These are phyloP conservation scores for Drosophila varians DNA, from an alignment of 1,140 invertebrate species.

Conservation along the genomic window DNA sequence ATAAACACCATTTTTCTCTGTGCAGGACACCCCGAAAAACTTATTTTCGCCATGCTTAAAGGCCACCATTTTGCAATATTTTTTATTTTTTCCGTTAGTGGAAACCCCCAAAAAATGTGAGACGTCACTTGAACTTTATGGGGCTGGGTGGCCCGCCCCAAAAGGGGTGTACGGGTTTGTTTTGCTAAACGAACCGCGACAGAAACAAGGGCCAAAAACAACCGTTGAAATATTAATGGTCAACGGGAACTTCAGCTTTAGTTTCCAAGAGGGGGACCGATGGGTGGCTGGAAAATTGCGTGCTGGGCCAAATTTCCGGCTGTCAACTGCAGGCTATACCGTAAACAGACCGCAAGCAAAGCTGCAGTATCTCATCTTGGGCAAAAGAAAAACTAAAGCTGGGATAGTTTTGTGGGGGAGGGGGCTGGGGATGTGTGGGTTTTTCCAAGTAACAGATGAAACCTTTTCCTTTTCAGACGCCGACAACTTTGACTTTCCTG, in stretches of 20 bases:
- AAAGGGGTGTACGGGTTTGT: conserved; percentile 24
- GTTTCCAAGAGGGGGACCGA: background rate
- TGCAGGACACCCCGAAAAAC: conserved; percentile 19
- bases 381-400: conserved; percentile 18
- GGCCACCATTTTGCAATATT: conserved; percentile 6
- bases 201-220: conserved; percentile 31
- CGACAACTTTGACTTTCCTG: conserved; percentile 58
- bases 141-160: background rate
- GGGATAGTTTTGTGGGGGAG: conserved; percentile 14
- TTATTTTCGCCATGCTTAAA: conserved; percentile 34
- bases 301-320: conserved; percentile 46
- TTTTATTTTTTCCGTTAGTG: conserved; percentile 30
- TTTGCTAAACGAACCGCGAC: conserved; percentile 46
- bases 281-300: conserved; percentile 33
- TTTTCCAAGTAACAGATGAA: conserved; percentile 40
- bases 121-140: conserved; percentile 16
- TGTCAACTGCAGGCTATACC: conserved; percentile 43
- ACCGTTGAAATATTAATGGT: conserved; percentile 62
- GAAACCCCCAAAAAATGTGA: conserved; percentile 19
- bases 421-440: conserved; percentile 2
- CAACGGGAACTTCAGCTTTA: conserved; percentile 35
- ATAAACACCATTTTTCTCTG: too few species aligned
- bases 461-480: conserved; percentile 48
- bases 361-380: conserved; percentile 27
- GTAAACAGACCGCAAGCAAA: conserved; percentile 41